Evolutionary conservation across 2,113 vertebrate species (phyloP), one percentile per base, ranked within the genome.

Genomic region (Engraulis encrasicolus): DNA sequence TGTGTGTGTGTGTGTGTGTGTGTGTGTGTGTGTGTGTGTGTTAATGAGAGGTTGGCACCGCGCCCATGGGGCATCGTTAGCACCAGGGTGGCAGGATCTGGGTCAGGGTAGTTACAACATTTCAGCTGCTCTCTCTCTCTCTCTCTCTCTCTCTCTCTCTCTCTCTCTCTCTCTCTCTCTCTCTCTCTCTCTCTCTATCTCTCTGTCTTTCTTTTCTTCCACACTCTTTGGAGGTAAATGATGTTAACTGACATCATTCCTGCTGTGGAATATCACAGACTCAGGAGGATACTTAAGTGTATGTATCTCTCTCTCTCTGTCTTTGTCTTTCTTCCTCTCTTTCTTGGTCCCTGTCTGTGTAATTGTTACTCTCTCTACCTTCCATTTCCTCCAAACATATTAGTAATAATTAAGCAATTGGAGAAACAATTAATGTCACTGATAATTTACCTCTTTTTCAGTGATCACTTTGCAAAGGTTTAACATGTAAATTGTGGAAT

Each of bases 61-160:
- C 83, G 90, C 93, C 95, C 91, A 86, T 74, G 86, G 92, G 95
- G 95, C 93, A 88, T 96, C 92, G 92, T 95, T 96, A 96, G 94
- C 90, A 91, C 89, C 89, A 88, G 89, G 90, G 85, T 87, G 81
- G 86, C 84, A 61, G 89, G 93, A 95, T 95, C 91, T 95, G 93
- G 95, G 94, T 95, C 95, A 95, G 90, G 91, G 91, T 87, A 86
- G 18, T 82, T 77, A 78, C 58, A 84, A 37, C 82, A 81, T 85
- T 86, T 79, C 31, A 54, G 66, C 80, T 79, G 18, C 58, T 84
- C 61, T 88, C 87, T 85, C 82, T 91, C 78, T 50, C 81, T 48
- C 82, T 78, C n/a, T 78, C 27, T 49, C 78, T 78, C 17, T 84
- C 83, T 49, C 23, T 78, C 77, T 78, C 52, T 74, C 54, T 86